Percentiles rank a stretch among this genome's conserved stretches.
phyloP scores from a whole-genome alignment of 1,140 invertebrate genomes.

The Drosophila hydei region DNA sequence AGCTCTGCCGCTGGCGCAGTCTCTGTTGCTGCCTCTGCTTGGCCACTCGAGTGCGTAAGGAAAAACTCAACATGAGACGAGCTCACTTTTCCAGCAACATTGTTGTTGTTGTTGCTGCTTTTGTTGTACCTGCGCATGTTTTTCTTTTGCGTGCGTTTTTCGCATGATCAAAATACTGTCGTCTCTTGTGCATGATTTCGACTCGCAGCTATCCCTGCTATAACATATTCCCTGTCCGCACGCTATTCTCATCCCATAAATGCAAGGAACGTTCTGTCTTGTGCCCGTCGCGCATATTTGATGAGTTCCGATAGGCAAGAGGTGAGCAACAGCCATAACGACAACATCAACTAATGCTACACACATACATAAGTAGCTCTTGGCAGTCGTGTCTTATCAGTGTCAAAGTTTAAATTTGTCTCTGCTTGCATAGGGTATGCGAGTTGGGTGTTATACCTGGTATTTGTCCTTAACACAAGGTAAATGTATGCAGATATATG shows the following conservation, averaged over 20 bases:
- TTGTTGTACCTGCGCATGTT: slow-evolving; percentile 74
- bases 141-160: slow-evolving; percentile 79
- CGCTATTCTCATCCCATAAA: slow-evolving; percentile 23
- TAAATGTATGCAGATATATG: no score
- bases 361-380: slow-evolving; percentile 16
- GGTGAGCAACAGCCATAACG: slow-evolving; percentile 16
- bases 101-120: slow-evolving; percentile 34
- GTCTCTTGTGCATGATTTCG: slow-evolving; percentile 47
- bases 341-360: slow-evolving; percentile 14
- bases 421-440: slow-evolving; percentile 25
- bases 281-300: slow-evolving; percentile 66
- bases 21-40: slow-evolving; percentile 24
- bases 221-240: slow-evolving; percentile 21
- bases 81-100: slow-evolving; percentile 62
- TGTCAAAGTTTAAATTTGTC: slow-evolving; percentile 64
- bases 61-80: slow-evolving; percentile 52
- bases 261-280: slow-evolving; percentile 59
- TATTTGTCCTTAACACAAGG: neutral
- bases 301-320: slow-evolving; percentile 72
- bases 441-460: slow-evolving; percentile 31
- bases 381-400: slow-evolving; percentile 58
- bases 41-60: slow-evolving; percentile 14
- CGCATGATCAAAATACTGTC: slow-evolving; percentile 76
- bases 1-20: neutral
- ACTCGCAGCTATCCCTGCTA: slow-evolving; percentile 24